Evolutionary conservation across 2,113 vertebrate species (phyloP).

Genomic region (Seriola rivoliana): DNA sequence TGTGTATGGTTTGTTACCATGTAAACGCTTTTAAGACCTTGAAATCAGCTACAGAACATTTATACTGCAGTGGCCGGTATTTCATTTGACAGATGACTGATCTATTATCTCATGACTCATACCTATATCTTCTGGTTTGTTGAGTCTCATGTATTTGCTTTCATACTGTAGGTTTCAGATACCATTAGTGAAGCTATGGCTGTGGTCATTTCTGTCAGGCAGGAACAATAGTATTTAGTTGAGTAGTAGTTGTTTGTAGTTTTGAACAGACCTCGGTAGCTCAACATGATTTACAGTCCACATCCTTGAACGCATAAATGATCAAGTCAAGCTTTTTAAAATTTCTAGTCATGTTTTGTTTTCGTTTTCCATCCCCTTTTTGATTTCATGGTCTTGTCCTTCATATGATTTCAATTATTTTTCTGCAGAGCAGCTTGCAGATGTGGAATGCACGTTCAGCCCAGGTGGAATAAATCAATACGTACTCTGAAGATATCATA

Average conservation of each 20-base stretch:
- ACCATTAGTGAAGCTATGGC: not conserved
- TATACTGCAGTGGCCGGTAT: not conserved
- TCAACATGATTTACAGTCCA: constrained; percentile 7
- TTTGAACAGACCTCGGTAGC: constrained; percentile 16
- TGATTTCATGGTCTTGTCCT: constrained; percentile 68
- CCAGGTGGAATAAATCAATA: constrained; percentile 87
- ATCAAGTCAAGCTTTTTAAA: not conserved
- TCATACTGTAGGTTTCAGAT: not conserved
- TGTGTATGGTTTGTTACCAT: too few species aligned
- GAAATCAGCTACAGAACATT: not conserved
- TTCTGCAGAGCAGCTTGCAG: constrained; percentile 84
- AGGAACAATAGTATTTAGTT: not conserved
- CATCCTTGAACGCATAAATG: not conserved
- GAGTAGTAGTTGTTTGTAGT: not conserved
- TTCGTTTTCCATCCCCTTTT: constrained; percentile 39
- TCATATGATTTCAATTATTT: constrained; percentile 88
- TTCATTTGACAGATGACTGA: not conserved
- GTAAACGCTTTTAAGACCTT: not conserved
- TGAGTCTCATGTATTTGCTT: not conserved
- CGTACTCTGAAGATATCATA: constrained; percentile 75
- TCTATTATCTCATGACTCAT: not conserved
- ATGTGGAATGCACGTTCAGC: constrained; percentile 86
- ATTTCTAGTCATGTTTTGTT: constrained; percentile 35
- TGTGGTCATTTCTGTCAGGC: not conserved
- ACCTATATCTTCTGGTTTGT: not conserved